phyloP scores from a whole-genome alignment of 1,140 invertebrate genomes.

The Acromyrmex echinatior region DNA sequence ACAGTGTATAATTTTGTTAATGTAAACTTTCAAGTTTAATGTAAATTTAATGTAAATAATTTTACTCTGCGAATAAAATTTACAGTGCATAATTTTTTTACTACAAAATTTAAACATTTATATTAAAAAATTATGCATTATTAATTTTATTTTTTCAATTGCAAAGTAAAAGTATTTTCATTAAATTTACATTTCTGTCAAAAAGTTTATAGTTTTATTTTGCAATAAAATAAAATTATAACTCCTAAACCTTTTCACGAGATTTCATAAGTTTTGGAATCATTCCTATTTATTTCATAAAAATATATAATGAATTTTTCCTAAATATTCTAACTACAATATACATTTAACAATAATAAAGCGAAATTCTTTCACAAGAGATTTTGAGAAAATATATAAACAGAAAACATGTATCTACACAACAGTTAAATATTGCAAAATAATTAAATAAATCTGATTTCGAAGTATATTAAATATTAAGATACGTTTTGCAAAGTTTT shows the following conservation, averaged over 20 bases:
- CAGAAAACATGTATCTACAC: neutral
- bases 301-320: neutral
- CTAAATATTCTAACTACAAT: neutral
- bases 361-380: neutral
- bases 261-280: neutral
- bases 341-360: neutral
- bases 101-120: no score
- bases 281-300: neutral
- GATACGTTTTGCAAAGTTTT: neutral
- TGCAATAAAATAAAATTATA: neutral
- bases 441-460: neutral
- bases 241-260: neutral
- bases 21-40: no score
- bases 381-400: neutral
- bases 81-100: neutral
- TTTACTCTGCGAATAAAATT: neutral
- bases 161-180: no score
- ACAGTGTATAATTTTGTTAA: neutral
- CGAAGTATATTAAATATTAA: neutral
- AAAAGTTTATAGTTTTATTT: neutral
- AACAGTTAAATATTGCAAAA: slow-evolving; percentile 1
- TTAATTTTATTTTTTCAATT: no score
- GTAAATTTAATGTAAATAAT: no score
- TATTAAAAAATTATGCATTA: no score
- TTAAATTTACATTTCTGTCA: neutral